phyloP scores from a whole-genome alignment of 2,113 vertebrate genomes.

The Pipra filicauda region DNA sequence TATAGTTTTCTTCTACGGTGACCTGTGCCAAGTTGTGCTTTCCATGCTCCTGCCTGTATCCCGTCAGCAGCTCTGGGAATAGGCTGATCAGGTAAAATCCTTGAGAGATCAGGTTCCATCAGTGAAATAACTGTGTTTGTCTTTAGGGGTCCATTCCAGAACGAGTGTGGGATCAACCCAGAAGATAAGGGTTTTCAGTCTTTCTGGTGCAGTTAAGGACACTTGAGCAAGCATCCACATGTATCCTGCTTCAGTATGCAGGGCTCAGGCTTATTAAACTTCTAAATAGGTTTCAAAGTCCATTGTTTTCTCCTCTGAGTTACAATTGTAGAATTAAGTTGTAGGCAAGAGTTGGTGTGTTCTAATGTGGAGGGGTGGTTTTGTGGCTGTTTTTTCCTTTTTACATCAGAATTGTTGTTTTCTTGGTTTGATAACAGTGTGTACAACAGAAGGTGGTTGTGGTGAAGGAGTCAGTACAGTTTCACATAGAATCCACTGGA shows the following conservation, averaged over 20 bases:
- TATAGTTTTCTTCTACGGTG: rapidly evolving
- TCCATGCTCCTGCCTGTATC: not conserved
- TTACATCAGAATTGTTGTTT: not conserved
- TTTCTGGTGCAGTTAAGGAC: not conserved
- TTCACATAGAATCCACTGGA: not conserved
- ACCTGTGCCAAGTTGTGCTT: not conserved
- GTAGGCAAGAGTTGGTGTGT: not conserved
- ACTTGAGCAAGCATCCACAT: not conserved
- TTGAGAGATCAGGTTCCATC: not conserved
- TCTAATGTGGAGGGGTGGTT: not conserved
- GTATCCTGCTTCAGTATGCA: not conserved
- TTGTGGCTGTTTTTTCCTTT: not conserved
- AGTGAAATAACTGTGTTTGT: not conserved
- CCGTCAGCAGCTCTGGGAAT: rapidly evolving
- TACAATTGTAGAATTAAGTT: not conserved
- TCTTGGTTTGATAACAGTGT: not conserved
- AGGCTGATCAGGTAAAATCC: not conserved
- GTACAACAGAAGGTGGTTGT: not conserved
- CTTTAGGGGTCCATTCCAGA: not conserved
- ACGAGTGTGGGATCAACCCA: not conserved
- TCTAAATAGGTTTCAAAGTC: not conserved
- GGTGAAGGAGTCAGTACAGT: not conserved
- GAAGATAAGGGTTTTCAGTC: not conserved
- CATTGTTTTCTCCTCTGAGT: not conserved
- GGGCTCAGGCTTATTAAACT: not conserved